Conservation (phyloP, 2,797 vertebrate genomes). For the Sylvilagus floridanus region DNA sequence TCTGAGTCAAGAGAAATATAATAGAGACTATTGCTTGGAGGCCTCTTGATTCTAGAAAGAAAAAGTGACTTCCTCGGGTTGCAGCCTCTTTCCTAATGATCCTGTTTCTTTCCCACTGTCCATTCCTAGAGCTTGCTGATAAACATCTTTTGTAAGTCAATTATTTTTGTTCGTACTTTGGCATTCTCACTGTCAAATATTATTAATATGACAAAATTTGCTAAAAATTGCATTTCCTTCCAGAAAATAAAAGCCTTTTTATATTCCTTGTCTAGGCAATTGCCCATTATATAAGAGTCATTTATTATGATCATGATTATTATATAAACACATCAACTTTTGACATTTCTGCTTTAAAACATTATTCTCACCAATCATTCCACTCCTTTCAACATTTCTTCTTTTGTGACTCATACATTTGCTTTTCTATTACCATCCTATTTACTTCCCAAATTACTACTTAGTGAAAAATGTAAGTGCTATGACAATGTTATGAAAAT, state of each 20-base stretch:
- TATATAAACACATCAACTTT: slow-evolving; percentile 55
- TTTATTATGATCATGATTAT: slow-evolving; percentile 41
- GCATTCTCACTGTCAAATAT: slow-evolving; percentile 32
- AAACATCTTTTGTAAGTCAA: neutral
- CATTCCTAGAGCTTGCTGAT: neutral
- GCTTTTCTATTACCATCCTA: slow-evolving; percentile 55
- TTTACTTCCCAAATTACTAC: slow-evolving; percentile 71
- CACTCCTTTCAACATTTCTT: slow-evolving; percentile 16
- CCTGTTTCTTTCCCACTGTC: neutral
- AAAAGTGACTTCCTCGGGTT: neutral
- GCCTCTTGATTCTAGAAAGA: neutral
- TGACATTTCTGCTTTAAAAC: slow-evolving; percentile 67
- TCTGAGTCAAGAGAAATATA: neutral
- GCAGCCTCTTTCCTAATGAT: neutral
- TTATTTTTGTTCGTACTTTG: slow-evolving; percentile 19
- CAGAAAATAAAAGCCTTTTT: neutral
- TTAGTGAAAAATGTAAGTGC: slow-evolving; percentile 58
- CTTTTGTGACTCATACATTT: slow-evolving; percentile 41
- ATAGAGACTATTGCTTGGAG: neutral
- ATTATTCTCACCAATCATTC: neutral
- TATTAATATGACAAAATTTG: slow-evolving; percentile 29
- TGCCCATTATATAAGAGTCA: slow-evolving; percentile 52
- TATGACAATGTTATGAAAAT: slow-evolving; percentile 56
- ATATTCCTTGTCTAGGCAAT: slow-evolving; percentile 52
- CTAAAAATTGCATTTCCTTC: slow-evolving; percentile 44